Conservation (phyloP, 2,888 invertebrate species). For the Scaptomyza reducta region DNA sequence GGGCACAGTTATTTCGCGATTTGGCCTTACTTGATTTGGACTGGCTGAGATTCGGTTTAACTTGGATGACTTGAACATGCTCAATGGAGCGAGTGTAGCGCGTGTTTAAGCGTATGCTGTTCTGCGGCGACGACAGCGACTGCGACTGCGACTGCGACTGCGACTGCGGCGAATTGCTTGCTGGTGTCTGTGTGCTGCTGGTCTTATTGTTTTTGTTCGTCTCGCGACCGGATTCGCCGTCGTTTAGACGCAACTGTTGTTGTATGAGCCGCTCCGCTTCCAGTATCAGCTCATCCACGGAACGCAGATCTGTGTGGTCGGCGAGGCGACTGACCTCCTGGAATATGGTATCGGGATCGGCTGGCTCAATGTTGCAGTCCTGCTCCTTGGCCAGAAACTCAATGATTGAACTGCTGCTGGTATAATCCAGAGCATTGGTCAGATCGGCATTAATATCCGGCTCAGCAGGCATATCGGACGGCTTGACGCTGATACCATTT, state of each 20-base stretch:
- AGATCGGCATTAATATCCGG: slow-evolving; percentile 7
- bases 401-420: slow-evolving; percentile 82
- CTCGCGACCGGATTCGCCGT: neutral
- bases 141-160: slow-evolving; percentile 56
- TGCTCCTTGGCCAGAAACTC: slow-evolving; percentile 84
- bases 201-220: neutral
- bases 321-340: slow-evolving; percentile 88
- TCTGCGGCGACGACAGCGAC: slow-evolving; percentile 61
- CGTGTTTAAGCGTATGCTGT: slow-evolving; percentile 72
- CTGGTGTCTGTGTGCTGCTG: slow-evolving; percentile 19
- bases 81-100: slow-evolving; percentile 73
- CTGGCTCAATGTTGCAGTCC: slow-evolving; percentile 79
- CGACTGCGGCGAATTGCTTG: slow-evolving; percentile 52
- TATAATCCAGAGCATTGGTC: slow-evolving; percentile 69
- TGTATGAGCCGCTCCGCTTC: slow-evolving; percentile 86
- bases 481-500: slow-evolving; percentile 1
- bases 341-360: slow-evolving; percentile 89
- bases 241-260: slow-evolving; percentile 73
- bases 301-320: slow-evolving; percentile 84
- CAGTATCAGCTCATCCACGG: slow-evolving; percentile 86
- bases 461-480: neutral
- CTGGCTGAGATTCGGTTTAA: slow-evolving; percentile 2
- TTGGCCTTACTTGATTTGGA: slow-evolving; percentile 12
- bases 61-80: slow-evolving; percentile 39
- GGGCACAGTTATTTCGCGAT: slow-evolving; percentile 14